These are phyloP conservation scores for Menidia beryllina DNA, from an alignment of 2,113 vertebrate species.

Conservation along the genomic window DNA sequence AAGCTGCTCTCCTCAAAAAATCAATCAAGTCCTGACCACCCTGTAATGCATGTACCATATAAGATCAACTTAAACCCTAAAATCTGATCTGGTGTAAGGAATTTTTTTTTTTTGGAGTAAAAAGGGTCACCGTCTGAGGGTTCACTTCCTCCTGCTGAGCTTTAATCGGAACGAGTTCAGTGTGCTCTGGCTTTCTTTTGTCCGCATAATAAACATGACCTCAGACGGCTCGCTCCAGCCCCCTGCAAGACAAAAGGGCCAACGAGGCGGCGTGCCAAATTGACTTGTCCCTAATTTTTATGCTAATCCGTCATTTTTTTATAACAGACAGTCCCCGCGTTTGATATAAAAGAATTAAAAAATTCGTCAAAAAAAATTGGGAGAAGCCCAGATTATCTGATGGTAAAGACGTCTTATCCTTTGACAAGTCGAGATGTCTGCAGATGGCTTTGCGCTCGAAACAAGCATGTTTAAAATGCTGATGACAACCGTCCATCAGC, in stretches of 20 bases:
- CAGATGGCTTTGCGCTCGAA: conserved; percentile 56
- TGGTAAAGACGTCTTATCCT: conserved; percentile 73
- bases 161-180: conserved; percentile 58
- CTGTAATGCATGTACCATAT: conserved; percentile 25
- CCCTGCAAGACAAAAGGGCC: conserved; percentile 59
- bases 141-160: conserved; percentile 58
- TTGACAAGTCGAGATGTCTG: conserved; percentile 68
- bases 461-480: conserved; percentile 44
- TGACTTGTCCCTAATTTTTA: conserved; percentile 72
- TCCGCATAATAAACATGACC: conserved; percentile 30
- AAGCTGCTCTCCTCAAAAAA: conserved; percentile 12
- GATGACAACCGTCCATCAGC: conserved; percentile 48
- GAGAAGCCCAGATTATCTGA: conserved; percentile 68
- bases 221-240: conserved; percentile 35
- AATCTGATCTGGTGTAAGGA: conserved; percentile 45
- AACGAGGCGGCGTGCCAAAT: conserved; percentile 57
- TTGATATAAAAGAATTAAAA: conserved; percentile 76
- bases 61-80: conserved; percentile 57
- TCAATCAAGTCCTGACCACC: conserved; percentile 33
- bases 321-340: conserved; percentile 61
- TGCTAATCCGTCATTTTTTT: conserved; percentile 76
- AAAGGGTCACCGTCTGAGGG: conserved; percentile 53
- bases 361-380: conserved; percentile 54
- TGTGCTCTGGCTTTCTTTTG: conserved; percentile 34
- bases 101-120: conserved; percentile 6